These are phyloP conservation scores for Drosophila tsacasi DNA, from an alignment of 1,140 invertebrate genomes.

Conservation along the genomic window DNA sequence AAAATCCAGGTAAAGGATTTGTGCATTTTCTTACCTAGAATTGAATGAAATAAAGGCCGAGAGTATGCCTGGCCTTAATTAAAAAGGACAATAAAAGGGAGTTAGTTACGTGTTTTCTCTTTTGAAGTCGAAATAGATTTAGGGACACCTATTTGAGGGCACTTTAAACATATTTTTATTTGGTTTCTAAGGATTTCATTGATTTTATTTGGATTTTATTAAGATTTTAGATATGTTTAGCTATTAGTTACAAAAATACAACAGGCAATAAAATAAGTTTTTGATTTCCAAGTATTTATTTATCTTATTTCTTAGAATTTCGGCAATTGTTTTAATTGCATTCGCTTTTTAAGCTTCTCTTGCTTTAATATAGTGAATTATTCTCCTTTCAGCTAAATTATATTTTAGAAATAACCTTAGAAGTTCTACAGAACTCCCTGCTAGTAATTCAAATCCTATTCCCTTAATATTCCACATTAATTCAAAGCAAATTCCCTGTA, in stretches of 20 bases:
- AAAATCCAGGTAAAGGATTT: constrained; percentile 7
- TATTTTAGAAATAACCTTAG: neutral
- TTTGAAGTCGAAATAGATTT: neutral
- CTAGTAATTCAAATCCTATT: neutral
- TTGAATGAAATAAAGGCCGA: constrained; percentile 9
- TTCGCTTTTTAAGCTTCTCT: no score
- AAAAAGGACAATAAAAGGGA: neutral
- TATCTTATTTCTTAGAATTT: neutral
- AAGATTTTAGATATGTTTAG: neutral
- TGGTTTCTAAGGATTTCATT: neutral
- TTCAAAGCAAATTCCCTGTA: neutral
- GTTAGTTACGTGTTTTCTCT: neutral
- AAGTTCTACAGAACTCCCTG: neutral
- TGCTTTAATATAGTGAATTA: neutral
- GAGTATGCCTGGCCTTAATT: neutral
- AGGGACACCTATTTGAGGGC: no score
- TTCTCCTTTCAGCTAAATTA: neutral
- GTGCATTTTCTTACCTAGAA: constrained; percentile 3
- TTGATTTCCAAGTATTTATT: neutral
- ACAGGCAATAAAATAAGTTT: no score
- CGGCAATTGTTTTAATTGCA: neutral
- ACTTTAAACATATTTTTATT: neutral
- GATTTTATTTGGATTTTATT: neutral
- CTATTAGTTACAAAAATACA: no score
- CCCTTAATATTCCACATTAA: neutral